Evolutionary conservation across 2,113 vertebrate genomes (phyloP), one percentile per base, ranked within the genome.

Genomic region (Zapornia atra): DNA sequence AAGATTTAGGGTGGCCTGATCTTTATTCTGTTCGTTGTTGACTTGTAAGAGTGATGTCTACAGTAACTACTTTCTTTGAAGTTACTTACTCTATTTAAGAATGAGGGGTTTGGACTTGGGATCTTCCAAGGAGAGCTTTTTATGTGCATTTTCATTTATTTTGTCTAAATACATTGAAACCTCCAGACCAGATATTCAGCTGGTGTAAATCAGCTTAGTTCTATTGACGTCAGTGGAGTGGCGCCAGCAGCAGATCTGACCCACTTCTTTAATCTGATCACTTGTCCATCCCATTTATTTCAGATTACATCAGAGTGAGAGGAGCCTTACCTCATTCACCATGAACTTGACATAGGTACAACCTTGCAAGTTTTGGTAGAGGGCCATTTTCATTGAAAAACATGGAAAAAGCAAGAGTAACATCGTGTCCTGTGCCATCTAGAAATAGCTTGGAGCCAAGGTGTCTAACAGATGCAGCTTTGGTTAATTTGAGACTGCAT

Each of bases 261-360:
- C 96, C 93, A 94, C 76, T 96, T 96, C 82, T 92, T 97, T 97
- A 97, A 96, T 95, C 96, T 97, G 85, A 95, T 97, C 87, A 51
- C 78, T 92, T 91, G 70, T 96, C 93, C 91, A 96, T 95, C 93
- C 92, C 89, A 59, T 87, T 97, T 95, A 95, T 95, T 95, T 90
- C 79, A 91, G 92, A 73, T 96, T 94, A 94, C 93, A 83, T 96
- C 96, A 96, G 84, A 96, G 53, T 33, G 85, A 88, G 71, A 60
- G 75, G 64, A 65, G 24, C 69, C 90, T 92, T 95, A 94, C 85
- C 80, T 96, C 90, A 93, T 92, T 87, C 85, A 86, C 64, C 53
- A 34, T 75, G 76, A 92, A 70, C 88, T 63, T 88, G 82, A 78
- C 78, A 78, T 15, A 90, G 90, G 63, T 81, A 88, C 64, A 92